Percentiles rank a stretch among this genome's conserved stretches.
These are phyloP conservation scores for Climacteris rufus DNA, from an alignment of 2,113 vertebrate species.

Conservation along the genomic window DNA sequence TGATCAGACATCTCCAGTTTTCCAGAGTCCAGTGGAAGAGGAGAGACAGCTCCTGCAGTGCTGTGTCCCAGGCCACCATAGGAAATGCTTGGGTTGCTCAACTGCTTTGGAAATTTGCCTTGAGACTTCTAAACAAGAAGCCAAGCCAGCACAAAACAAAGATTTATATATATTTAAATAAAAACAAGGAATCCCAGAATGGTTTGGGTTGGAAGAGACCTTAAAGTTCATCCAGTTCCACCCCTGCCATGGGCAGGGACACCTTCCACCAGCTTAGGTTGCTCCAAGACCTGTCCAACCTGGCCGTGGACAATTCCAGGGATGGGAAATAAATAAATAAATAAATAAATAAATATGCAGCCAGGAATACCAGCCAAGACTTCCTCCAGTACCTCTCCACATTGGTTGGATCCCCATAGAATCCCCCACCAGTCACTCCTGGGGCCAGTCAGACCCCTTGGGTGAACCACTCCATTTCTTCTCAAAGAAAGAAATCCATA, in stretches of 20 bases:
- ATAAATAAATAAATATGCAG: no score
- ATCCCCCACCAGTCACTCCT: background rate
- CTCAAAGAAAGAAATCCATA: background rate
- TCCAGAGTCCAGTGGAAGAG: background rate
- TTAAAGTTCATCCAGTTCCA: background rate
- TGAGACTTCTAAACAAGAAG: background rate
- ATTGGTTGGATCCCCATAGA: background rate
- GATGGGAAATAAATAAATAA: background rate
- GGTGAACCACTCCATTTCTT: background rate
- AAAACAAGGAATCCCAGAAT: background rate
- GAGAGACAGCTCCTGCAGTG: accelerated
- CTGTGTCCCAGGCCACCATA: background rate
- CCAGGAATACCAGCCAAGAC: background rate
- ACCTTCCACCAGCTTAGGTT: accelerated
- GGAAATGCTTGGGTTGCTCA: background rate
- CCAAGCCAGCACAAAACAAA: background rate
- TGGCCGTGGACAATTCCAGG: background rate
- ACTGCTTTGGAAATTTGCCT: background rate
- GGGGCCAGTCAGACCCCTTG: accelerated
- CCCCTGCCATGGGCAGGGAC: background rate
- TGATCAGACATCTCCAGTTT: background rate
- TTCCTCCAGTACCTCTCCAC: background rate
- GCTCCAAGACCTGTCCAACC: accelerated
- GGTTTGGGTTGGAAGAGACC: background rate
- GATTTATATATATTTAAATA: background rate